Base-by-base conservation (phyloP, 2,797 vertebrate genomes). In the Microhierax caerulescens region DNA sequence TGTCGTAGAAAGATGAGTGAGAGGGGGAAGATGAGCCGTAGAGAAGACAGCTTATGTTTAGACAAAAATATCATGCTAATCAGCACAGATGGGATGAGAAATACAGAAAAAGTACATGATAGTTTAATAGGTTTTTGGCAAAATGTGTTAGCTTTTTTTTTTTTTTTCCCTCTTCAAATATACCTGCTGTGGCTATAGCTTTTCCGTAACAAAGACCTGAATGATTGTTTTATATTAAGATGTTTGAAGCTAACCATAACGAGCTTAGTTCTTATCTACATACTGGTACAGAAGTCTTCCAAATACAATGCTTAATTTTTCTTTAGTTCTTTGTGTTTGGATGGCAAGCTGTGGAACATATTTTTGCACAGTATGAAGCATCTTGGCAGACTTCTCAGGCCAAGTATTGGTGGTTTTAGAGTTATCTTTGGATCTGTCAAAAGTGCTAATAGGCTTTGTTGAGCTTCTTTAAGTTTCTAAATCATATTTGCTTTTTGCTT, bases 61-160 rank as follows among this genome's bases (percentile, higher is more conserved):
- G 98, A 98, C 97, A 98, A 98, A 98, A 98, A 98, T 98, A 98
- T 98, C 98, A 98, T 98, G 97, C 97, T 98, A 98, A 98, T 98
- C 98, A 98, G 98, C 98, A 98, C 98, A 98, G 98, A 98, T 98
- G 98, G 98, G 97, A 98, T 97, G 98, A 98, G 98, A 98, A 98
- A 98, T 98, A 98, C 96, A 96, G 97, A 97, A 98, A 97, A 97
- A 98, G 97, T 97, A 98, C 98, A 97, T 98, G 98, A 98, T 97
- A 98, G 98, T 98, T 98, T 98, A 98, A 97, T 98, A 97, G 97
- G 97, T 97, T 98, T 98, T 98, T 98, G 98, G 98, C 97, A 97
- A 97, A 98, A 97, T 76, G 91, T 86, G 96, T 97, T 94, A 89
- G 91, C 81, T 92, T 92, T 88, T 90, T 74, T 86, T 86, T 86